phyloP scores from a whole-genome alignment of 64 coral and sea anemone genomes.

The Hydrozoanthus tunicans region DNA sequence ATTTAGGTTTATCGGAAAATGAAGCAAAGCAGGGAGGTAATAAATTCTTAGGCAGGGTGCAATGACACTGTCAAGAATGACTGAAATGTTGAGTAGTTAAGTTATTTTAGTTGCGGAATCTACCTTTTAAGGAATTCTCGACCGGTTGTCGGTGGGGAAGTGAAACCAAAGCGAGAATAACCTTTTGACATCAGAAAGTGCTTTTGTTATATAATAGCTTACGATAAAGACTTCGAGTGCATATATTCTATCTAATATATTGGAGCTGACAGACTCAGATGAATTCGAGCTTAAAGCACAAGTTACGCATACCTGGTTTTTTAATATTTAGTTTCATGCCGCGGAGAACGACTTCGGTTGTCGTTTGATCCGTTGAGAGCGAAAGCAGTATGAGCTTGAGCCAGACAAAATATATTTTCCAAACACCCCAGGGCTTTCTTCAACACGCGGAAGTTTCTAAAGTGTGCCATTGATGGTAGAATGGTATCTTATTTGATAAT shows the following conservation, averaged over 20 bases:
- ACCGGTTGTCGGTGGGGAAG: not conserved
- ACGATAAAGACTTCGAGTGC: not conserved
- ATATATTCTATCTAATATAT: not conserved
- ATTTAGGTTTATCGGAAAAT: not conserved
- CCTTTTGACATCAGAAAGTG: not conserved
- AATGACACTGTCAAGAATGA: conserved; percentile 8
- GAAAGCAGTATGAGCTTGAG: too few relatives aligned
- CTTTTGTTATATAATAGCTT: not conserved
- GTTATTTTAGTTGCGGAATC: conserved; percentile 17
- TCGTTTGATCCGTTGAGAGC: too few relatives aligned
- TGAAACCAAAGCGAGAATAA: not conserved
- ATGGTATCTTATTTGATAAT: not conserved
- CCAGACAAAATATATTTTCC: too few relatives aligned
- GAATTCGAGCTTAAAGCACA: not conserved
- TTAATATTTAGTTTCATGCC: not conserved
- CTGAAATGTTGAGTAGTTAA: not conserved
- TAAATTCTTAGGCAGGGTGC: not conserved
- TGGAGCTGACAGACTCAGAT: not conserved
- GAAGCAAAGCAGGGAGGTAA: not conserved
- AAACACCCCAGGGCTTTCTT: not conserved
- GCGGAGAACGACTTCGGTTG: not conserved
- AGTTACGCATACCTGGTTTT: not conserved
- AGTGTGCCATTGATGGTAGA: too few relatives aligned
- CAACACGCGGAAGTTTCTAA: not conserved
- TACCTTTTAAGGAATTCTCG: conserved; percentile 38